Percentiles rank a stretch among this genome's conserved stretches.
Conservation (phyloP, 2,888 invertebrate genomes). For the Malachius bipustulatus region DNA sequence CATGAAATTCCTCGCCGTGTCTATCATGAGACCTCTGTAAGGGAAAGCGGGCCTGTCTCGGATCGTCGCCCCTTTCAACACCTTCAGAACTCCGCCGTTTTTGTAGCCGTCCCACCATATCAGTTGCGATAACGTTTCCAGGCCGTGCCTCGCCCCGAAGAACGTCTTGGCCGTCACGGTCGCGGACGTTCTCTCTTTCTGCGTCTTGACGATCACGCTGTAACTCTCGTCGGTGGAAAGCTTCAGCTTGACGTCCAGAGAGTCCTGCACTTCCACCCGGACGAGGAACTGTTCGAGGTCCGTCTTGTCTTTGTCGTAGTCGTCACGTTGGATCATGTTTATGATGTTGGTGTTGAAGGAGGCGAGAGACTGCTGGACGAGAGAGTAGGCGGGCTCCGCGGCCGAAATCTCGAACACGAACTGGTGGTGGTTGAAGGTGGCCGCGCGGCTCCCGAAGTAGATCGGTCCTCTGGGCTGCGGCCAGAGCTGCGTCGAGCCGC, state of each 20-base stretch:
- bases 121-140: constrained; percentile 68
- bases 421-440: constrained; percentile 44
- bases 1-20: constrained; percentile 85
- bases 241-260: constrained; percentile 43
- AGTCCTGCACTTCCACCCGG: constrained; percentile 41
- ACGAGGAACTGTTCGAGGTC: constrained; percentile 36
- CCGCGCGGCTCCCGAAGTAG: constrained; percentile 51
- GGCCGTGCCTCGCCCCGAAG: constrained; percentile 65
- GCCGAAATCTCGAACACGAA: constrained; percentile 39
- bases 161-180: constrained; percentile 55
- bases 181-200: constrained; percentile 40
- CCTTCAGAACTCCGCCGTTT: constrained; percentile 46
- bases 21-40: constrained; percentile 80
- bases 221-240: constrained; percentile 67
- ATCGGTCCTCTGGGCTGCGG: constrained; percentile 66
- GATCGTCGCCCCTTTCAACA: constrained; percentile 52
- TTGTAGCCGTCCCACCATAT: constrained; percentile 62
- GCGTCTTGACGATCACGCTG: constrained; percentile 46
- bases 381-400: constrained; percentile 36
- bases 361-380: constrained; percentile 41
- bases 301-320: constrained; percentile 23
- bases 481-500: constrained; percentile 65
- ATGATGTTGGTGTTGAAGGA: constrained; percentile 37
- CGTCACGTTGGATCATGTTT: constrained; percentile 11
- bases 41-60: constrained; percentile 67